Base-by-base conservation (phyloP, 2,797 vertebrate species). In the Pygocentrus nattereri region DNA sequence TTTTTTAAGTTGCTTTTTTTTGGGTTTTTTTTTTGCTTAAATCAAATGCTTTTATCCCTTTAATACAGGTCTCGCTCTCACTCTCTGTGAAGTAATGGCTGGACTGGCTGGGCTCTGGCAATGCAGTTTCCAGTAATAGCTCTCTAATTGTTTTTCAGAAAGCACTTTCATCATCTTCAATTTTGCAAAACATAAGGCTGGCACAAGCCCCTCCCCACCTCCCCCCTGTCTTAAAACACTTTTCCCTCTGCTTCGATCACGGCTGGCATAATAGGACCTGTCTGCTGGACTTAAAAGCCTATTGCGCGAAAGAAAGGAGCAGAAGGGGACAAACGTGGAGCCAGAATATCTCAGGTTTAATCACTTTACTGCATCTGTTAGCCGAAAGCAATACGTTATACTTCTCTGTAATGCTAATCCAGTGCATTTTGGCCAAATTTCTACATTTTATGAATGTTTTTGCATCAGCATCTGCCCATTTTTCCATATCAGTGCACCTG, bases 101-200 rank as follows among this genome's bases (percentile, higher is more conserved):
- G 23, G 41, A 7, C 44, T 6, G 68, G 18, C 15, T 59, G 52
- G 50, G 18, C 44, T 70, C 73, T 21, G 11, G 38, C 79, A 61
- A 38, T 47, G 52, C 64, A 49, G n/a, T 65, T 69, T 58, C 72
- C 52, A 18, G 64, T 70, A 61, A 70, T 76, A 41, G 16, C 41
- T 41, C n/a, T 58, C 52, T 19, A 59, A 61, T 71, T 34, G 15
- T 61, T 49, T 44, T 68, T 23, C 50, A 31, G 70, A 67, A 81
- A 56, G 61, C 62, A 59, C 72, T 76, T 56, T 76, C 54, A 76
- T 76, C 65, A 81, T 70, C 64, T 41, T 73, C 54, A 81, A 59
- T 81, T 75, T 75, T 47, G 64, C 64, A 38, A 62, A 69, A 76
- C 72, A 68, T 34, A 27, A 59, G 27, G 30, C 31, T 30, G 2